These are phyloP conservation scores for Agrenia bidenticulata DNA, from an alignment of 2,888 invertebrate genomes.

Conservation along the genomic window DNA sequence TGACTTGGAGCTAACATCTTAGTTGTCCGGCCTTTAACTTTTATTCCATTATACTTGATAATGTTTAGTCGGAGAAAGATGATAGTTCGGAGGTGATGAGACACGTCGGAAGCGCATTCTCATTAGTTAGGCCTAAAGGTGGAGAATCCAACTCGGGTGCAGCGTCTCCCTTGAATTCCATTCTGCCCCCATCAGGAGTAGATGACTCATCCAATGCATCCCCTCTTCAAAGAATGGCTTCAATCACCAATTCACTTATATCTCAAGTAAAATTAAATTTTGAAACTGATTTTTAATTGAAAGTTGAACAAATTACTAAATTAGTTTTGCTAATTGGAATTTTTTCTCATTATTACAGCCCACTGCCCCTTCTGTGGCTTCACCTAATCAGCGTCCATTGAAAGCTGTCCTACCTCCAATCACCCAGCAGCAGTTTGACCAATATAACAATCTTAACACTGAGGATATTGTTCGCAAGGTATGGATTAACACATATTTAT, in stretches of 20 bases:
- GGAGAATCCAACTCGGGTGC: conserved; percentile 56
- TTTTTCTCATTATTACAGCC: conserved; percentile 58
- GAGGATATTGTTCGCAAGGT: conserved; percentile 94
- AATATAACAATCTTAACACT: conserved; percentile 95
- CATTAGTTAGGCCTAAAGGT: conserved; percentile 79
- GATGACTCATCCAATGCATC: conserved; percentile 79
- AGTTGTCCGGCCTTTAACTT: too few species aligned
- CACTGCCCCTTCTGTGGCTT: conserved; percentile 79
- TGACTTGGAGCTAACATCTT: neutral
- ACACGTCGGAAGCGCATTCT: conserved; percentile 81
- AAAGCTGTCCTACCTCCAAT: conserved; percentile 97
- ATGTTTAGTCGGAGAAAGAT: conserved; percentile 57
- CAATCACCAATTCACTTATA: conserved; percentile 94
- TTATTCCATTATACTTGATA: neutral
- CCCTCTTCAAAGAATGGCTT: conserved; percentile 95
- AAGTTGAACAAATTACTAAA: conserved; percentile 3
- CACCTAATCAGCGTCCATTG: conserved; percentile 80
- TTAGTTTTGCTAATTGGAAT: conserved; percentile 15
- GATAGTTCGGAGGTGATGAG: conserved; percentile 69
- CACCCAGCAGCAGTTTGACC: conserved; percentile 97
- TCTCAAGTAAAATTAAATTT: conserved; percentile 63
- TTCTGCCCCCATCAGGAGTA: conserved; percentile 75
- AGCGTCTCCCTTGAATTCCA: conserved; percentile 64
- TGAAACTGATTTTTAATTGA: too few species aligned
- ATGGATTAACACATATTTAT: conserved; percentile 25